phyloP scores from a whole-genome alignment of 2,797 vertebrate genomes.

The Percopsis omiscomaycus region DNA sequence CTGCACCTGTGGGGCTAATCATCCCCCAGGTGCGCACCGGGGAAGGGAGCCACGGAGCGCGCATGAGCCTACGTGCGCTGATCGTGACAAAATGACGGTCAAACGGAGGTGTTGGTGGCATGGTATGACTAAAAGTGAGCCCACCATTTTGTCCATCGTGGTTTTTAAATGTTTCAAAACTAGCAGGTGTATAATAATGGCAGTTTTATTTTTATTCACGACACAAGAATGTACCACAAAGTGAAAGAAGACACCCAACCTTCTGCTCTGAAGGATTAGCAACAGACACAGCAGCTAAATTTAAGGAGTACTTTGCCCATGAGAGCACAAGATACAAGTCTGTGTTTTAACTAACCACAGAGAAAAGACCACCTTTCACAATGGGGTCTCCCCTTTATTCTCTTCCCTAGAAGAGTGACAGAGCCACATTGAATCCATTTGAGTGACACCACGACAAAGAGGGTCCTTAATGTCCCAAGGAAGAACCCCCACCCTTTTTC shows the following conservation, averaged over 20 bases:
- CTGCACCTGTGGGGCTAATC: no score
- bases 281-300: conserved; percentile 53
- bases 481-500: conserved; percentile 73
- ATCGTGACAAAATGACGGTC: conserved; percentile 7
- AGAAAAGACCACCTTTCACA: conserved; percentile 62
- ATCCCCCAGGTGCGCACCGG: no score
- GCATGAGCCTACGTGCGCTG: no score
- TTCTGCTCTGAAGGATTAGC: conserved; percentile 33
- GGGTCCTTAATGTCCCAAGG: conserved; percentile 80
- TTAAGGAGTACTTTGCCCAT: conserved; percentile 27
- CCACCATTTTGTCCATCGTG: neutral
- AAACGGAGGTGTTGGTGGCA: conserved; percentile 12
- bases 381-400: conserved; percentile 65
- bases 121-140: neutral
- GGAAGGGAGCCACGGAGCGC: no score
- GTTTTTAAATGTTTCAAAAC: neutral
- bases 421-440: conserved; percentile 75
- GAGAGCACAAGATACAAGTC: conserved; percentile 59
- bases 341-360: conserved; percentile 12
- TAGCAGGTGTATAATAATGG: neutral
- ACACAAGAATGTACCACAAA: neutral
- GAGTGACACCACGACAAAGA: conserved; percentile 90
- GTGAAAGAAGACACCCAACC: conserved; percentile 11
- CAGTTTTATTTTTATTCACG: neutral
- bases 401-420: conserved; percentile 58